Percentiles rank a stretch among this genome's conserved stretches.
Conservation (phyloP, 2,113 vertebrate genomes). For the Pelecanoides urinatrix region DNA sequence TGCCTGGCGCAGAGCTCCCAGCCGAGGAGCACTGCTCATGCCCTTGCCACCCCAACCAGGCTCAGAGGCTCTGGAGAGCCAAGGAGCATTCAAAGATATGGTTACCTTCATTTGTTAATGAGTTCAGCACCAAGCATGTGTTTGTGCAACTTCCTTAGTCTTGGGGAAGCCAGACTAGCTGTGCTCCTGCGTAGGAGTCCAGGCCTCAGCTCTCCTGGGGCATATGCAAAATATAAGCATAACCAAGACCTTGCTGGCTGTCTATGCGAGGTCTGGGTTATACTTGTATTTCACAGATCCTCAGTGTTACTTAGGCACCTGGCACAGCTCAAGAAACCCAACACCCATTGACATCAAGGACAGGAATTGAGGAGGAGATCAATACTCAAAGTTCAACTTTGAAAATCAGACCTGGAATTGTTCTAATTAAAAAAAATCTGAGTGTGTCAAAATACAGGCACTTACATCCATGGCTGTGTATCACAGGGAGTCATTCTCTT, state of each 20-base stretch:
- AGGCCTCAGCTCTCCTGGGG: neutral
- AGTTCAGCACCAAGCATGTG: neutral
- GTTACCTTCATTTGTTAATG: neutral
- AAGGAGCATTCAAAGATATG: neutral
- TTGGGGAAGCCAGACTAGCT: neutral
- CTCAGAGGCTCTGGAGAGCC: neutral
- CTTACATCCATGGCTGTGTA: neutral
- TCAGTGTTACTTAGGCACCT: neutral
- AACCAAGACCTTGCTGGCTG: neutral
- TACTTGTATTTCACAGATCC: neutral
- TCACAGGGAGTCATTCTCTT: neutral
- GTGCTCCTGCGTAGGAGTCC: fast-evolving
- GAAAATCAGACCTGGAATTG: neutral
- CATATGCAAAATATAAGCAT: neutral
- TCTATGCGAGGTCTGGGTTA: neutral
- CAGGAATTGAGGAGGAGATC: neutral
- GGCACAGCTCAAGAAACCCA: neutral
- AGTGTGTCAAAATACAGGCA: neutral
- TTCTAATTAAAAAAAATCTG: neutral
- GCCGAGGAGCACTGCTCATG: neutral
- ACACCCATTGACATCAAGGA: neutral
- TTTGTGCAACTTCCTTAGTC: neutral
- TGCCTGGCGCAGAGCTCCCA: neutral
- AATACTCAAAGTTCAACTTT: neutral
- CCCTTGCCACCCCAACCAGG: neutral